Base-by-base conservation (phyloP, 2,113 vertebrate genomes). In the Mohoua ochrocephala region DNA sequence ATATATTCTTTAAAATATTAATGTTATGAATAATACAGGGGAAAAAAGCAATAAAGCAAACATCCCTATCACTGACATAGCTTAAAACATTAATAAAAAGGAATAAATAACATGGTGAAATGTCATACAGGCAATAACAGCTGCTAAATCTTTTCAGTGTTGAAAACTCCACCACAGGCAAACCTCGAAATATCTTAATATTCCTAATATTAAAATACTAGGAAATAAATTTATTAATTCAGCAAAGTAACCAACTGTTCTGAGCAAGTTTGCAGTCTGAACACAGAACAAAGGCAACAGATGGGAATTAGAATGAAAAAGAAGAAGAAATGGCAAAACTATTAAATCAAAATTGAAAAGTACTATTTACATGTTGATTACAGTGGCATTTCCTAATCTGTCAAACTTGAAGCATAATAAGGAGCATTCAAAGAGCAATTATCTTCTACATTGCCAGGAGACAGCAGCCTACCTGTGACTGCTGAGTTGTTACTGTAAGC, bases 271-370 rank as follows among this genome's bases (percentile, higher is more conserved):
- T 87, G 59, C 49, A 60, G 33, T 57, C 12, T 30, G 27, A 82
- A 90, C 1, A 70, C 60, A 74, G 60, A 60, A 79, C 24, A 45
- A 85, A 93, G 44, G 41, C 39, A 94, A 83, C 30, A 82, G 78
- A 92, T 61, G 67, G 53, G 47, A 90, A 94, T 45, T 16, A 61
- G 13, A 86, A 90, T 56, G 24, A 26, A 78, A 61, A 92, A 57
- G 42, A 33, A 61, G 33, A 67, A 83, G 45, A 70, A 91, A 83
- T 16, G 63, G 73, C 30, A 89, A 94, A 94, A 87, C 28, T 71
- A 78, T 61, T 64, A 92, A 87, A 96, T 69, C 61, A 69, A 60
- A 93, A 91, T 42, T 57, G 91, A 85, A 93, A 94, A 96, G 82
- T 79, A 60, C 21, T 85, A 76, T 91, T 89, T 94, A 78, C 78